phyloP scores from a whole-genome alignment of 1,140 invertebrate species.

The Aphelenchoides fujianensis region DNA sequence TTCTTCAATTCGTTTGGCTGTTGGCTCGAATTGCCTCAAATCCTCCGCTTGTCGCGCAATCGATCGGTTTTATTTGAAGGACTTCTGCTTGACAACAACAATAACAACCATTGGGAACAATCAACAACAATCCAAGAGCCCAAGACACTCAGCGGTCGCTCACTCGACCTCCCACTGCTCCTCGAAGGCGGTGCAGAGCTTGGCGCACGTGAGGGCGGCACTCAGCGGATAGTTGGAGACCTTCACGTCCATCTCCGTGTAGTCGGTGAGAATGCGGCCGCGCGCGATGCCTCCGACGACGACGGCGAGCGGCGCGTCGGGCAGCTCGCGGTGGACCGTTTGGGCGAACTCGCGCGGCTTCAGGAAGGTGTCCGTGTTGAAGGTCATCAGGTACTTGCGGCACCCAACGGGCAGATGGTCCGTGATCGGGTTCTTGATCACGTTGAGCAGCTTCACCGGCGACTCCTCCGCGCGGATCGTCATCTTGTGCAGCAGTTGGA shows the following conservation, averaged over 20 bases:
- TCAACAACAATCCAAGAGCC: not conserved
- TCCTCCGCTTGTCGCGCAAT: too few species aligned
- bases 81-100: too few species aligned
- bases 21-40: too few species aligned
- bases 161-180: slow-evolving; percentile 79
- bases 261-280: slow-evolving; percentile 82
- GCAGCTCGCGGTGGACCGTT: slow-evolving; percentile 17
- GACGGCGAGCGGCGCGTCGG: slow-evolving; percentile 68
- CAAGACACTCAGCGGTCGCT: not conserved
- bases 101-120: not conserved
- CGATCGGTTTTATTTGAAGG: too few species aligned
- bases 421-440: slow-evolving; percentile 94
- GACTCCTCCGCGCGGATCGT: slow-evolving; percentile 82
- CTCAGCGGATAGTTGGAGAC: slow-evolving; percentile 94
- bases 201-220: slow-evolving; percentile 88
- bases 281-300: slow-evolving; percentile 95
- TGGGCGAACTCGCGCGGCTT: slow-evolving; percentile 78
- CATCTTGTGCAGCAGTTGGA: slow-evolving; percentile 92
- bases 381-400: slow-evolving; percentile 84
- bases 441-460: slow-evolving; percentile 81
- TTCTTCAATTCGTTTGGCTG: too few species aligned
- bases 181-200: slow-evolving; percentile 94
- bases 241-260: slow-evolving; percentile 82
- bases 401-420: slow-evolving; percentile 93
- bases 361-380: slow-evolving; percentile 75